phyloP scores from a whole-genome alignment of 2,888 invertebrate genomes.

The Cheilosia soror region DNA sequence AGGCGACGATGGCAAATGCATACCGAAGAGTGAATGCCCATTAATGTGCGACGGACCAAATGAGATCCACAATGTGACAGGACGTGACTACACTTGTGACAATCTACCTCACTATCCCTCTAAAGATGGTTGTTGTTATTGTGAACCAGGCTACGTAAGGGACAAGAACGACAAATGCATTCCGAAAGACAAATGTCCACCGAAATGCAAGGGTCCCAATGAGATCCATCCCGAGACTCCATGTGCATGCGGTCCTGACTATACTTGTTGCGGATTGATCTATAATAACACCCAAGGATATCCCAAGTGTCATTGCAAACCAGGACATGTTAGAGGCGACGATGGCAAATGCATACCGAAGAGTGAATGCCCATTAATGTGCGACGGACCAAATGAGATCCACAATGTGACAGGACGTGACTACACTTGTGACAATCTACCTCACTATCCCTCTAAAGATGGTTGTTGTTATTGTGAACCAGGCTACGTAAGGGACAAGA shows the following conservation, averaged over 20 bases:
- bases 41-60: neutral
- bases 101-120: neutral
- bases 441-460: neutral
- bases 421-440: neutral
- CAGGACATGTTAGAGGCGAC: neutral
- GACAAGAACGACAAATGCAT: neutral
- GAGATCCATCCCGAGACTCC: neutral
- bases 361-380: neutral
- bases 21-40: neutral
- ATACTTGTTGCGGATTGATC: neutral
- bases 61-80: neutral
- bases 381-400: neutral
- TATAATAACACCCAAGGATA: neutral
- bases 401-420: neutral
- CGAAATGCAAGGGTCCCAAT: neutral
- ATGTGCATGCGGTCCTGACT: neutral
- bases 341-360: neutral
- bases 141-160: neutral
- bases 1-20: neutral
- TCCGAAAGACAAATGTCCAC: neutral
- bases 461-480: neutral
- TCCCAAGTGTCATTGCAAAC: neutral
- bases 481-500: neutral
- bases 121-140: neutral
- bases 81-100: conserved; percentile 10